A percentile compares a stretch with the other conserved stretches of the same genome.
phyloP scores from a whole-genome alignment of 2,113 vertebrate species.

The Pithys albifrons region DNA sequence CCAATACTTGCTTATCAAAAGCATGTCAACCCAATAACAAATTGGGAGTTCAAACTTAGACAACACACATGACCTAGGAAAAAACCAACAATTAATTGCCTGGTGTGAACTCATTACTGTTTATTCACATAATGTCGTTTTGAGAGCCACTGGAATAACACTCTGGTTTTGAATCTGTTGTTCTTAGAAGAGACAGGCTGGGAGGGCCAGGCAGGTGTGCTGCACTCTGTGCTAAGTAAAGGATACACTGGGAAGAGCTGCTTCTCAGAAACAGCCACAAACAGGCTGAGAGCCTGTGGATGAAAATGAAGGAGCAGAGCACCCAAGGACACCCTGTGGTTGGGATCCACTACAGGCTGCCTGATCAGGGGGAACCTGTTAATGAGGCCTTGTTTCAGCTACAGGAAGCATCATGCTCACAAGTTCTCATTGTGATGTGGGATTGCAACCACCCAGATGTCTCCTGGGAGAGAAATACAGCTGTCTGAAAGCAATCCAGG shows the following conservation, averaged over 20 bases:
- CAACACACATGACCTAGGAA: not conserved
- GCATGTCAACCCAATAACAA: not conserved
- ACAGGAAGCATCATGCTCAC: not conserved
- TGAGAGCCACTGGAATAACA: slow-evolving; percentile 14
- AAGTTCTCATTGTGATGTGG: not conserved
- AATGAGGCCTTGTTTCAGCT: not conserved
- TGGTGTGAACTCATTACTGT: slow-evolving; percentile 22
- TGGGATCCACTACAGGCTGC: not conserved
- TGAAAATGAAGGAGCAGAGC: not conserved
- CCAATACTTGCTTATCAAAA: slow-evolving; percentile 23
- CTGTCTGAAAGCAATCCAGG: not conserved
- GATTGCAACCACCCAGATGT: not conserved
- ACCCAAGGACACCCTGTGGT: not conserved
- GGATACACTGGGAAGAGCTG: not conserved
- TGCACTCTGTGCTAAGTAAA: not conserved
- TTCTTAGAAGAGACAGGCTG: not conserved
- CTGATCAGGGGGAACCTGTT: too few species aligned
- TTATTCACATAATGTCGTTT: slow-evolving; percentile 55
- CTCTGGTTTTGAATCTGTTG: not conserved
- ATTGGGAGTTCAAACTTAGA: slow-evolving; percentile 30
- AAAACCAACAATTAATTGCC: not conserved
- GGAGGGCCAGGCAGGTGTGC: not conserved
- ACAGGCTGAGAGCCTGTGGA: not conserved
- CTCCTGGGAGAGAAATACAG: not conserved
- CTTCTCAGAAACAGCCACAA: not conserved